Evolutionary conservation across 2,888 invertebrate genomes (phyloP).

Genomic region (Digitonthophagus gazella): DNA sequence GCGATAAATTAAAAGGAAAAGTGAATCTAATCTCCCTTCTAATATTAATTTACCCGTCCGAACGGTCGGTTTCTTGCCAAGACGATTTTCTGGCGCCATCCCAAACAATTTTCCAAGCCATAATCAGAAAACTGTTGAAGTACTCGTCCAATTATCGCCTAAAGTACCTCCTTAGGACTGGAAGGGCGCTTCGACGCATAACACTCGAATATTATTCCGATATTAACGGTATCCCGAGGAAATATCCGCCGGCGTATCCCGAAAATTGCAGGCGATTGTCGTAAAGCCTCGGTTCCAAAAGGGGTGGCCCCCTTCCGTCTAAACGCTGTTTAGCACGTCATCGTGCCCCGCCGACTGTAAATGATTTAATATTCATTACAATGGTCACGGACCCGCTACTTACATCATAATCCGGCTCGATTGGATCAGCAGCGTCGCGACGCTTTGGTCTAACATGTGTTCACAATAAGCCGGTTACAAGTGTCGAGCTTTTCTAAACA

Average conservation of each 20-base stretch:
- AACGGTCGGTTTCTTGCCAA: background rate
- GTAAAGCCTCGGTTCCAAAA: background rate
- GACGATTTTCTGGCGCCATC: background rate
- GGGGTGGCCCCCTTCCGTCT: constrained; percentile 28
- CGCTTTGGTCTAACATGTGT: constrained; percentile 10
- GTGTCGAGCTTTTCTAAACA: background rate
- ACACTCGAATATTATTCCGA: background rate
- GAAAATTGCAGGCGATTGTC: background rate
- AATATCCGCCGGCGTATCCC: background rate
- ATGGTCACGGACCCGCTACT: constrained; percentile 43
- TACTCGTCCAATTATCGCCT: background rate
- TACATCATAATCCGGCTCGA: constrained; percentile 44
- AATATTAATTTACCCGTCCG: too few species aligned
- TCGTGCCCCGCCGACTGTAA: constrained; percentile 43
- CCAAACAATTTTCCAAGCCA: background rate
- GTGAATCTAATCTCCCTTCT: background rate
- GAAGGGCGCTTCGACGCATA: background rate
- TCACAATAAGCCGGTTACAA: constrained; percentile 13
- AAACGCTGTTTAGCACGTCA: constrained; percentile 35
- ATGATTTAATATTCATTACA: constrained; percentile 50
- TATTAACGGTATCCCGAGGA: background rate
- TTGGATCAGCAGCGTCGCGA: constrained; percentile 19
- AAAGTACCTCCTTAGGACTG: background rate
- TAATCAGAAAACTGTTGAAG: background rate
- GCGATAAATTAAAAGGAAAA: background rate